phyloP scores from a whole-genome alignment of 2,113 vertebrate species.

The Eurystomus gularis region DNA sequence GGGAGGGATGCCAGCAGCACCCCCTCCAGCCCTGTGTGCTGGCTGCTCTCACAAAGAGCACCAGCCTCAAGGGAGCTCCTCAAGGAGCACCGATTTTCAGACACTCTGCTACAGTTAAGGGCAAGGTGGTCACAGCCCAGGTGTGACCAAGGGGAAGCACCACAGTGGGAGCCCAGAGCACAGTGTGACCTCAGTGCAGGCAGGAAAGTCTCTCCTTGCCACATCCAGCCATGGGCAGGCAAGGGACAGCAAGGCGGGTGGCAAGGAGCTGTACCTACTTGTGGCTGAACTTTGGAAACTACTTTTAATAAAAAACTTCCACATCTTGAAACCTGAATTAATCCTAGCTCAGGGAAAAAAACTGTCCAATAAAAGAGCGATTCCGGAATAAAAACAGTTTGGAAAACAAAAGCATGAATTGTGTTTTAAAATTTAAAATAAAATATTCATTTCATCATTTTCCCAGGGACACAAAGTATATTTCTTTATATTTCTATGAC shows the following conservation, averaged over 20 bases:
- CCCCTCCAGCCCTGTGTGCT: accelerated
- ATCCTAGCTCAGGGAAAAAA: not conserved
- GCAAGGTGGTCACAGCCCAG: not conserved
- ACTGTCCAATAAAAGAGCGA: not conserved
- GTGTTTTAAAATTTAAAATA: not conserved
- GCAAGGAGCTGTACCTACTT: accelerated
- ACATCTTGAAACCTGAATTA: not conserved
- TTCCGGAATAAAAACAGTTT: not conserved
- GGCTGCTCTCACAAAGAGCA: not conserved
- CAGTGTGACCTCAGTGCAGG: accelerated
- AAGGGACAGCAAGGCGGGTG: accelerated
- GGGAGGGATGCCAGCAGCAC: not conserved
- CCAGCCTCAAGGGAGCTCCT: no score
- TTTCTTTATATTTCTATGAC: not conserved
- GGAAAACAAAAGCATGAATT: not conserved
- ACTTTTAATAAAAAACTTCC: not conserved
- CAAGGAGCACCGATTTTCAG: no score
- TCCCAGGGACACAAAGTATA: not conserved
- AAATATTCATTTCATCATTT: not conserved
- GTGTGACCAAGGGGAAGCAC: no score
- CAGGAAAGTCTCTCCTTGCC: not conserved
- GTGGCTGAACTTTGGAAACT: not conserved
- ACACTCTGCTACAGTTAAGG: no score
- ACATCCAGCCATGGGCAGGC: not conserved
- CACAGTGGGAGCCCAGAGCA: accelerated